phyloP scores from a whole-genome alignment of 2,113 vertebrate species.

The Chlamydotis undulata region DNA sequence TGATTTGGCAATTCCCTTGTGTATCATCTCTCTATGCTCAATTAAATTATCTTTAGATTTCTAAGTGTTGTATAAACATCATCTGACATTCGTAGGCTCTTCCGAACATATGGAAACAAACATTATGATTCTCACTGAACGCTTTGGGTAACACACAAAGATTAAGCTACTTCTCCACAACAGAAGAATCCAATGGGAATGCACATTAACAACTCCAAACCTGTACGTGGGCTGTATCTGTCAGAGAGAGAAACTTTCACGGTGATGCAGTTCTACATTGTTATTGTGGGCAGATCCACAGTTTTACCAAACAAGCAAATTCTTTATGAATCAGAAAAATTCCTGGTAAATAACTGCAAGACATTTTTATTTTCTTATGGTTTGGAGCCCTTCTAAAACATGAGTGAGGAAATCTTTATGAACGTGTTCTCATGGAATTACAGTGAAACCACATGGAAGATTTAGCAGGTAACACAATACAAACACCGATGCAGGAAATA shows the following conservation, averaged over 20 bases:
- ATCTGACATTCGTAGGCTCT: not conserved
- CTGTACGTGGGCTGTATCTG: accelerated
- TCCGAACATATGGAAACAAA: not conserved
- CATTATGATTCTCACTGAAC: not conserved
- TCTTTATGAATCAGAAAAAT: not conserved
- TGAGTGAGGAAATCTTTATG: not conserved
- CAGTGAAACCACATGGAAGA: not conserved
- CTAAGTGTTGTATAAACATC: not conserved
- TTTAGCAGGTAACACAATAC: not conserved
- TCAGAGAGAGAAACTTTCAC: accelerated
- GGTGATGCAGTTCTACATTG: not conserved
- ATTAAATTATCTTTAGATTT: not conserved
- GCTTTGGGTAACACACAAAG: not conserved
- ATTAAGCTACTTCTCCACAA: not conserved
- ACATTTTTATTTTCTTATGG: not conserved
- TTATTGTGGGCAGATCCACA: not conserved
- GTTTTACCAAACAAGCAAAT: not conserved
- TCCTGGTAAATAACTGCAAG: not conserved
- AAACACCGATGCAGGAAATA: not conserved
- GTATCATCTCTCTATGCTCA: not conserved
- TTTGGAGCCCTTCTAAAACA: not conserved
- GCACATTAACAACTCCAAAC: not conserved
- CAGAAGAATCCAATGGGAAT: not conserved
- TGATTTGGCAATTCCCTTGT: not conserved
- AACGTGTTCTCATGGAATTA: not conserved